These are phyloP conservation scores for Pteruthius melanotis DNA, from an alignment of 2,113 vertebrate species.

Conservation along the genomic window DNA sequence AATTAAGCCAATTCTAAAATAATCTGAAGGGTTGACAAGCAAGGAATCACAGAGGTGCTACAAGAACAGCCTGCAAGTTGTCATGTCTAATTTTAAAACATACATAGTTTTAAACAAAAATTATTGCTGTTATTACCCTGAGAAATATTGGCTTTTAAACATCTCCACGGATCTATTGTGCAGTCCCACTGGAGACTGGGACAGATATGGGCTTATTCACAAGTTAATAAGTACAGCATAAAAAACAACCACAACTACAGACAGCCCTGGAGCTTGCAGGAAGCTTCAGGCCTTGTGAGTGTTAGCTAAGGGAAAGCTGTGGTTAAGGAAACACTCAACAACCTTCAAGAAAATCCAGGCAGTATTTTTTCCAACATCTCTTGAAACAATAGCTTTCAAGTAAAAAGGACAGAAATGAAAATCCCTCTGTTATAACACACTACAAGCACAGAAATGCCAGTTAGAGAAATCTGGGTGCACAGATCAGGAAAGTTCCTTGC, in stretches of 20 bases:
- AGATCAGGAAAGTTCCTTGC: not conserved
- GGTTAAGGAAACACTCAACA: not conserved
- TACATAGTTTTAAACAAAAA: not conserved
- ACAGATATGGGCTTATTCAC: not conserved
- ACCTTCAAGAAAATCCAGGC: not conserved
- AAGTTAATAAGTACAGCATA: not conserved
- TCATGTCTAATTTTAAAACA: not conserved
- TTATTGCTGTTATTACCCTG: not conserved
- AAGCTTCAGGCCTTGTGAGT: not conserved
- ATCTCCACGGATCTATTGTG: not conserved
- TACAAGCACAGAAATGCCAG: not conserved
- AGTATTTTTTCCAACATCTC: not conserved
- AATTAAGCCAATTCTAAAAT: not conserved
- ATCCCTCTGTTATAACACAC: not conserved
- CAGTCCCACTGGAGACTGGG: not conserved
- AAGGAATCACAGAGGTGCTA: not conserved
- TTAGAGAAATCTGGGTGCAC: not conserved
- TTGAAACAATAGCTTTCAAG: not conserved
- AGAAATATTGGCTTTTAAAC: not conserved
- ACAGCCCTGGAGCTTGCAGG: not conserved
- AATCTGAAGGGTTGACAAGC: not conserved
- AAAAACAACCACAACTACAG: not conserved
- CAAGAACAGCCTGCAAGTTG: not conserved
- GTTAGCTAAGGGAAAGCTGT: not conserved
- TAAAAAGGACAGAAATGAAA: not conserved